Conservation (phyloP, 1,140 invertebrate genomes). For the Sminthurides bifidus region DNA sequence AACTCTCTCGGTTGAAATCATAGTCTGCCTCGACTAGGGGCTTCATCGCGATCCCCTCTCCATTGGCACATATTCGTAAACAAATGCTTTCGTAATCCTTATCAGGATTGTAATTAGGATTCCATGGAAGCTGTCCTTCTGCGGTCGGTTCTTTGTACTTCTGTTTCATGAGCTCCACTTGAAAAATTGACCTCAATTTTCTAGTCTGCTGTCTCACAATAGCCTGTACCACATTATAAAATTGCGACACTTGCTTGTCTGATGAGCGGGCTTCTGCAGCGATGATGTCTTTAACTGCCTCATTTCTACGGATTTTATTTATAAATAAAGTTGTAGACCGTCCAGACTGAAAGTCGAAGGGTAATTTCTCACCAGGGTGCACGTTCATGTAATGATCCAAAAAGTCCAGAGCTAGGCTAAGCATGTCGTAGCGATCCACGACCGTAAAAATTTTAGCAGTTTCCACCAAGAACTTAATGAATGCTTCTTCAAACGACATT, state of each 20-base stretch:
- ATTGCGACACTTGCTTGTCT: no score
- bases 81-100: neutral
- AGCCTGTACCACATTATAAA: no score
- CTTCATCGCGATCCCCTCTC: neutral
- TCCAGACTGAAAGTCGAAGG: neutral
- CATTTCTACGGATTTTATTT: neutral
- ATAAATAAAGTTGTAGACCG: neutral
- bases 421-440: neutral
- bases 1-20: neutral
- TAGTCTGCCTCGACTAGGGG: neutral
- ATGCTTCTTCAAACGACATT: neutral
- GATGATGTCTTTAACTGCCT: neutral
- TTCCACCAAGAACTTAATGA: neutral
- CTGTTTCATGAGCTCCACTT: neutral
- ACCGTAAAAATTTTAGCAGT: neutral
- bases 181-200: no score
- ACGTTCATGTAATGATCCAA: slow-evolving; percentile 2
- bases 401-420: neutral
- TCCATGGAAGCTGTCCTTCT: neutral
- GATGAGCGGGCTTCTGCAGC: neutral
- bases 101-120: neutral
- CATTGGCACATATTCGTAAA: neutral
- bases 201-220: no score
- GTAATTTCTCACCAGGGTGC: neutral
- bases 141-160: neutral